Evolutionary conservation across 2,888 invertebrate genomes (phyloP).

Genomic region (Leucophenga maculata): DNA sequence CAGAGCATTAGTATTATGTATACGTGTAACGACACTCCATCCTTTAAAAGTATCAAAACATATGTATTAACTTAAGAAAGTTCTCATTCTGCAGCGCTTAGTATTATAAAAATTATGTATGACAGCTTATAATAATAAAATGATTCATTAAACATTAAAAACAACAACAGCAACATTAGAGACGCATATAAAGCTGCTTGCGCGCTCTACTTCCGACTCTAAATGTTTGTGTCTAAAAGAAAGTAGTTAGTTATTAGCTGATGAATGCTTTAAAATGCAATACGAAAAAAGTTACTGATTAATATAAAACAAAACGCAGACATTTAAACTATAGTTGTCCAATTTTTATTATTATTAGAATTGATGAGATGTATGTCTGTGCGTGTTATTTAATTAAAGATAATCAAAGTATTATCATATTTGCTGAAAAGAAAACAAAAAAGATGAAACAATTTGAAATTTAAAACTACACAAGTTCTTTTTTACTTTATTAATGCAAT

Average conservation of each 20-base stretch:
- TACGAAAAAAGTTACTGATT: conserved; percentile 27
- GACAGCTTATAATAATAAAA: too few relatives aligned
- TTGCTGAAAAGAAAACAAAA: conserved; percentile 1
- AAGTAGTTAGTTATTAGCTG: conserved; percentile 32
- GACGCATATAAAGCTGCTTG: too few relatives aligned
- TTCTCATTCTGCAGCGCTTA: too few relatives aligned
- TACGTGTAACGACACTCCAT: conserved; percentile 22
- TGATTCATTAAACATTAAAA: too few relatives aligned
- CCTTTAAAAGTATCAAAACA: neutral
- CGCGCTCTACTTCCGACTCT: conserved; percentile 16
- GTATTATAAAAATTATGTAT: too few relatives aligned
- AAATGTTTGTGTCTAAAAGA: conserved; percentile 32
- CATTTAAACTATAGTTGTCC: conserved; percentile 28
- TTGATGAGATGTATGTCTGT: conserved; percentile 26
- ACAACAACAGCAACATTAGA: too few relatives aligned
- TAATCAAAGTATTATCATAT: conserved; percentile 9
- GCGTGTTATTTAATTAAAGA: conserved; percentile 12
- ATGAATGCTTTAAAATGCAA: too few relatives aligned
- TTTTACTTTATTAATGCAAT: neutral
- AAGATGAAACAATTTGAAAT: neutral
- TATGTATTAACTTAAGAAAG: neutral
- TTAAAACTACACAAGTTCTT: neutral
- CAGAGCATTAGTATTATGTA: neutral
- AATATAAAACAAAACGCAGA: conserved; percentile 28
- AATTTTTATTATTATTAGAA: conserved; percentile 14